phyloP scores from a whole-genome alignment of 2,113 vertebrate species.

The Glareola pratincola region DNA sequence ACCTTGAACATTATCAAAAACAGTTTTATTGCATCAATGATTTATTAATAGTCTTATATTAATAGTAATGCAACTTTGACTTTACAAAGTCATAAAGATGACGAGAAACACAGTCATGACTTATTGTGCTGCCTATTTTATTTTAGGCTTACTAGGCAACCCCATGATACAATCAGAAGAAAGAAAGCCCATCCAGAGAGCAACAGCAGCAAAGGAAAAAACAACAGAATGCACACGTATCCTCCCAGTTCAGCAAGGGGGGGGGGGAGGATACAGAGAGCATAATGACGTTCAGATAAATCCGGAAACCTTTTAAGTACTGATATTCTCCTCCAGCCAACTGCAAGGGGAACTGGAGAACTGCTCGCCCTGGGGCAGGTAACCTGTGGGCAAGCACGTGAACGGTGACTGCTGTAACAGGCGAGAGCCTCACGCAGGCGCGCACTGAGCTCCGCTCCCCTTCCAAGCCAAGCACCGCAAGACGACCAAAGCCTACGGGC shows the following conservation, averaged over 20 bases:
- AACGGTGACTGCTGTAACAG: background rate
- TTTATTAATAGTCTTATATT: slow-evolving; percentile 69
- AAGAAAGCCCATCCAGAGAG: background rate
- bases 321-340: background rate
- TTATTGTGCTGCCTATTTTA: slow-evolving; percentile 13
- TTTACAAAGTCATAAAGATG: slow-evolving; percentile 65
- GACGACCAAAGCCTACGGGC: background rate
- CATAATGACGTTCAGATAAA: background rate
- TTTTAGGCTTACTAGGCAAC: slow-evolving; percentile 19
- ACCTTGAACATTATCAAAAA: slow-evolving; percentile 65
- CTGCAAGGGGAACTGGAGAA: background rate
- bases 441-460: background rate
- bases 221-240: background rate
- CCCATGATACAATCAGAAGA: slow-evolving; percentile 2
- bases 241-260: background rate
- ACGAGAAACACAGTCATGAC: slow-evolving; percentile 20
- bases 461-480: background rate
- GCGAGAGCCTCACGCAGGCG: rapidly evolving
- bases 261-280: background rate
- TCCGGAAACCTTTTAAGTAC: background rate
- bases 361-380: background rate
- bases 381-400: background rate
- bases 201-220: background rate
- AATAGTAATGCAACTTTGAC: slow-evolving; percentile 51
- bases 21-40: slow-evolving; percentile 65